A percentile compares a stretch with the other conserved stretches of the same genome.
These are phyloP conservation scores for Rostratula benghalensis DNA, from an alignment of 2,113 vertebrate genomes.

Conservation along the genomic window DNA sequence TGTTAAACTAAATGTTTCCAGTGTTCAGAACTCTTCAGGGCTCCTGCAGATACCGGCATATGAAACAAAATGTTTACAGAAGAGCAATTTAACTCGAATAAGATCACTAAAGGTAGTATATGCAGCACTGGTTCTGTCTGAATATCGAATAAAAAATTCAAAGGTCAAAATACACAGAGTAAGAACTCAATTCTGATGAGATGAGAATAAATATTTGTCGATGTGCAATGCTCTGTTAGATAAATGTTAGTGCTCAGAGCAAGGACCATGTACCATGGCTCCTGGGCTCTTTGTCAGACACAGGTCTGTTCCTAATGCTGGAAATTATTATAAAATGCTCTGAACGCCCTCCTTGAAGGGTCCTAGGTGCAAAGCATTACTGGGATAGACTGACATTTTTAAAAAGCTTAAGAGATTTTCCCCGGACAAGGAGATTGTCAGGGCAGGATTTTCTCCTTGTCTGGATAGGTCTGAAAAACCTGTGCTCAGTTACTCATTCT, in stretches of 20 bases:
- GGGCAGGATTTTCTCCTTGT: not conserved
- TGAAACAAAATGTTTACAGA: conserved; percentile 1
- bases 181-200: not conserved
- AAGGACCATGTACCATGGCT: not conserved
- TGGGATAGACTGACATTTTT: not conserved
- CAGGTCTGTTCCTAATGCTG: not conserved
- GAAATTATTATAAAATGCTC: not conserved
- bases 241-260: not conserved
- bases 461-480: not conserved
- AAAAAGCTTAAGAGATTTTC: not conserved
- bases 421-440: not conserved
- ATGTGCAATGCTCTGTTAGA: not conserved
- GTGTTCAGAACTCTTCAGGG: not conserved
- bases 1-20: not conserved
- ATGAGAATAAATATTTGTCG: not conserved
- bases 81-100: not conserved
- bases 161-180: not conserved
- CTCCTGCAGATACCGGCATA: not conserved
- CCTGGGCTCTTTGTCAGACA: not conserved
- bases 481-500: accelerated
- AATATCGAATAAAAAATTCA: not conserved
- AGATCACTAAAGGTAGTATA: not conserved
- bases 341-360: not conserved
- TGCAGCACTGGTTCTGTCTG: not conserved
- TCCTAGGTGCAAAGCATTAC: not conserved